Evolutionary conservation across 2,113 vertebrate species (phyloP), one percentile per base, ranked within the genome.

Genomic region (Cynoglossus semilaevis): DNA sequence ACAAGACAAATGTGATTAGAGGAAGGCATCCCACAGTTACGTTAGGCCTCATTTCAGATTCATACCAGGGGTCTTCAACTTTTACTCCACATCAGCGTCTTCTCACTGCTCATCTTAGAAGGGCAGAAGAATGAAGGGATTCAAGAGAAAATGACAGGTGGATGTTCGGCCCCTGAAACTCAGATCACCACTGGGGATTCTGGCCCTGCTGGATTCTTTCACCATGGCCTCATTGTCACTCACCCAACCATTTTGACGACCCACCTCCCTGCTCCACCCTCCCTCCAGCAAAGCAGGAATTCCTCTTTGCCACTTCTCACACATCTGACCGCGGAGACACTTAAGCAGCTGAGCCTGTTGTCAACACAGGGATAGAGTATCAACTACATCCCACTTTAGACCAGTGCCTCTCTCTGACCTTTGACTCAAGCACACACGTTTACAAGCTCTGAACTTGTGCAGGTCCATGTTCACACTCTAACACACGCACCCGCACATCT

Each of bases 1-100:
- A 88, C 82, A 79, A 74, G 74, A 84, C 82, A 83, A 61, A 81
- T 87, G 76, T 83, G 87, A 88, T 81, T 81, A 15, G 67, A 79
- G 82, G 64, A 74, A 87, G 10, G 87, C 82, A 78, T 51, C 61
- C 76, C 76, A 55, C 46, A 76, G 77, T 68, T 75, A 81, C 84
- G 84, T 82, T 53, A 40, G 58, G 17, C 76, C 77, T 84, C 74
- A 50, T 86, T 87, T 83, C 77, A 75, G 74, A 58, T 68, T 77
- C 67, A 70, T 44, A 74, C 55, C 68, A 47, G 62, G 47, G 71
- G 74, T 77, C 74, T 83, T 78, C 69, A 71, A 69, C 63, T 48
- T 52, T 38, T 7, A 17, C 56, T 54, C 35, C 22, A 35, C 59
- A 16, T 38, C 77, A 69, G 50, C 65, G 54, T 50, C 51, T 46